Evolutionary conservation across 1,140 invertebrate genomes (phyloP).

Genomic region (Caenorhabditis brenneri): DNA sequence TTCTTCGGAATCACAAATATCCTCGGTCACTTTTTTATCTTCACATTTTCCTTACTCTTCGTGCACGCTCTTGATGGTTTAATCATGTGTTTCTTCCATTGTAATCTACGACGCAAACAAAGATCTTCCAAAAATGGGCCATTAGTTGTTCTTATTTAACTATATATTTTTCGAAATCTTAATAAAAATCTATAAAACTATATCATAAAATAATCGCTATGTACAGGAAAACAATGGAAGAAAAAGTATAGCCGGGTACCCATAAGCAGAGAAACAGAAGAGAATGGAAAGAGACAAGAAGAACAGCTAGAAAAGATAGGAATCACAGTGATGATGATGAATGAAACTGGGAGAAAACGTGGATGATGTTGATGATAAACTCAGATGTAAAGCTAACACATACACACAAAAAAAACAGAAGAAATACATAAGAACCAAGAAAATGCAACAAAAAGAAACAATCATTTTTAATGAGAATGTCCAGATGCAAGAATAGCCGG

Average conservation of each 20-base stretch:
- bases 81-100: background rate
- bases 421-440: background rate
- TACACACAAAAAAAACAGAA: background rate
- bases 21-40: background rate
- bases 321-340: background rate
- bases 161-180: background rate
- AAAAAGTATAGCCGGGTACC: conserved; percentile 23
- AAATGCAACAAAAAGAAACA: too few relatives aligned
- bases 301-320: background rate
- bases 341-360: background rate
- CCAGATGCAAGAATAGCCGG: conserved; percentile 86
- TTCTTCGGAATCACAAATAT: background rate
- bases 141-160: too few relatives aligned
- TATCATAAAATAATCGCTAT: background rate
- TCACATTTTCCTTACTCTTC: background rate
- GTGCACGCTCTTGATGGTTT: background rate
- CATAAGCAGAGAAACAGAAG: conserved; percentile 24
- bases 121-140: too few relatives aligned
- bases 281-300: conserved; percentile 5
- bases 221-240: background rate
- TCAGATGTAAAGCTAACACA: background rate
- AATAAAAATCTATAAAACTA: background rate
- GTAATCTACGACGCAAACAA: too few relatives aligned
- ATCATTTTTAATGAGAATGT: conserved; percentile 82
- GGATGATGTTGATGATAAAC: background rate